Evolutionary conservation across 2,888 invertebrate genomes (phyloP).

Genomic region (Agrotis segetum): DNA sequence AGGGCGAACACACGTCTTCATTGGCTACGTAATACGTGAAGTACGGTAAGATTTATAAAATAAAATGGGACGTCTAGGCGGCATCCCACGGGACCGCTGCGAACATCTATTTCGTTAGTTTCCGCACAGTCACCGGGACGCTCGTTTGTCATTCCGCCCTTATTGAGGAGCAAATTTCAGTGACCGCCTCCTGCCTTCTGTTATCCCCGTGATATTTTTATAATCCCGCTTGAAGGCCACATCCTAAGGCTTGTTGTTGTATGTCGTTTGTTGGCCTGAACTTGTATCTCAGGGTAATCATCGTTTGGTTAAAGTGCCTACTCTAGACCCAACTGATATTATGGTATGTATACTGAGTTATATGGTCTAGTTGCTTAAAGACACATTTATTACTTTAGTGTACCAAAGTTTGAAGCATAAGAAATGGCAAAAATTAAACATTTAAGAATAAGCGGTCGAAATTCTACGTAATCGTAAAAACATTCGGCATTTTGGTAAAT

Average conservation of each 20-base stretch:
- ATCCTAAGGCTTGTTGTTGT: conserved; percentile 56
- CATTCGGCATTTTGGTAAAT: conserved; percentile 40
- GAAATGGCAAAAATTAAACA: conserved; percentile 30
- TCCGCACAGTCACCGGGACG: conserved; percentile 79
- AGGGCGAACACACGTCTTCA: conserved; percentile 49
- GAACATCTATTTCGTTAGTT: conserved; percentile 79
- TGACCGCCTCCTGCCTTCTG: conserved; percentile 76
- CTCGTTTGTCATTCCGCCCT: conserved; percentile 83
- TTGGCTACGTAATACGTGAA: conserved; percentile 60
- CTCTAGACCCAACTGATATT: conserved; percentile 30
- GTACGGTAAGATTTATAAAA: conserved; percentile 64
- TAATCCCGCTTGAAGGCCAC: conserved; percentile 76
- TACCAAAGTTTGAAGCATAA: conserved; percentile 25
- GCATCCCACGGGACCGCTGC: conserved; percentile 66
- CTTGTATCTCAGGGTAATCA: conserved; percentile 62
- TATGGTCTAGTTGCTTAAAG: background rate
- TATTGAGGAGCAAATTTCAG: conserved; percentile 81
- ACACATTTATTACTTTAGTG: conserved; percentile 9
- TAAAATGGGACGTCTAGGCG: conserved; percentile 59
- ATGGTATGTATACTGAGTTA: conserved; percentile 17
- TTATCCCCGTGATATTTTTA: conserved; percentile 82
- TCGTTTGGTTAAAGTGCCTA: conserved; percentile 52
- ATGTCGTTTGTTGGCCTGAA: conserved; percentile 63
- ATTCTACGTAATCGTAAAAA: conserved; percentile 36
- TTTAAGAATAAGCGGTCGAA: conserved; percentile 26